Conservation (phyloP, 2,888 invertebrate species). For the Meloe dianella region DNA sequence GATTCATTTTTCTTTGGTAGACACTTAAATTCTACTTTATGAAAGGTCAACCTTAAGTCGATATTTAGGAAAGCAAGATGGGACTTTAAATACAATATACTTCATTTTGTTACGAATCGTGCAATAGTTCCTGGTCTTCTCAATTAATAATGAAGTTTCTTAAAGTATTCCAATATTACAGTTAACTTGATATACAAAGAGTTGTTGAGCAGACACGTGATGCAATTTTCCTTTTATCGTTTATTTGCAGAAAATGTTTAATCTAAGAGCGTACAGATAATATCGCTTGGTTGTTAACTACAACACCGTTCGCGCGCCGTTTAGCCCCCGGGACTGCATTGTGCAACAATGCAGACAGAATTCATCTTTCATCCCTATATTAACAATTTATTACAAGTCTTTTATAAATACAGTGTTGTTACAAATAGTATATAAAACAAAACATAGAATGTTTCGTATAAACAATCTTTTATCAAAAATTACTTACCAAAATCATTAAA, state of each 20-base stretch:
- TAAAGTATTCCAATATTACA: too few relatives aligned
- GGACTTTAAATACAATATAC: too few relatives aligned
- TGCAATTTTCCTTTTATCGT: background rate
- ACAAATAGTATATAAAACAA: background rate
- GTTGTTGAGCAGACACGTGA: background rate
- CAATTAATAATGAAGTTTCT: too few relatives aligned
- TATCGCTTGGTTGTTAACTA: background rate
- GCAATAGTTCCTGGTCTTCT: too few relatives aligned
- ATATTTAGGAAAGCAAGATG: too few relatives aligned
- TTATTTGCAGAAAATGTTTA: background rate
- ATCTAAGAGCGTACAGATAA: background rate
- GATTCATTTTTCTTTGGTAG: too few relatives aligned
- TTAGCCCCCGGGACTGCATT: constrained; percentile 3
- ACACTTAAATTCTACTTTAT: too few relatives aligned
- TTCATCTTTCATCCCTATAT: background rate
- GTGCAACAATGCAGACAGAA: background rate
- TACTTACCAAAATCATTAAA: background rate
- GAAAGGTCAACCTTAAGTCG: too few relatives aligned
- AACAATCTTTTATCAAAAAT: too few relatives aligned
- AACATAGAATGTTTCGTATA: background rate
- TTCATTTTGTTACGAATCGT: too few relatives aligned
- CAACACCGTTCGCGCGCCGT: background rate
- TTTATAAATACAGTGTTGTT: background rate
- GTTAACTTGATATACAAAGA: background rate
- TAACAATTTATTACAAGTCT: background rate